Conservation (phyloP, 2,113 vertebrate genomes). For the Pionites leucogaster region DNA sequence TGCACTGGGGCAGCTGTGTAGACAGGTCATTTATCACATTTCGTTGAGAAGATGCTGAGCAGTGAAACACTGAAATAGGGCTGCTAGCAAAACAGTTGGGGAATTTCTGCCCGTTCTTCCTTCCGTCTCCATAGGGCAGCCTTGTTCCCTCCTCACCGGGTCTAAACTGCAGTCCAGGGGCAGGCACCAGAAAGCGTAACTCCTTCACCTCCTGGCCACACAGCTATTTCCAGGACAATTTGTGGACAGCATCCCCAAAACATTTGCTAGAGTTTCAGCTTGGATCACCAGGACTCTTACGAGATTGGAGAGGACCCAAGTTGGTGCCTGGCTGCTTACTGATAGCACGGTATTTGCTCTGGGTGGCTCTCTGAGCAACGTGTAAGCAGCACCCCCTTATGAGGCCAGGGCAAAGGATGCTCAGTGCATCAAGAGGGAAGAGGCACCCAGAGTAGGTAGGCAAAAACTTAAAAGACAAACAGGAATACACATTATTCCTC, state of each 20-base stretch:
- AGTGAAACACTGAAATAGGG: background rate
- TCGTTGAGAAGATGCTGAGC: background rate
- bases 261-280: background rate
- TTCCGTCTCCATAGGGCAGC: background rate
- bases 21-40: background rate
- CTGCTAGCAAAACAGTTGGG: background rate
- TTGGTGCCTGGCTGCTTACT: background rate
- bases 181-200: background rate
- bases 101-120: background rate
- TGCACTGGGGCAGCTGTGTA: rapidly evolving
- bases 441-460: background rate
- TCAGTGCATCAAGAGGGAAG: background rate
- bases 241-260: background rate
- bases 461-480: background rate
- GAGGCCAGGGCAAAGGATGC: background rate
- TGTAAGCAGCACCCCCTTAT: background rate
- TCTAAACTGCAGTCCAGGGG: background rate
- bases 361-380: background rate
- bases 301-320: background rate
- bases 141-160: background rate
- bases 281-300: background rate
- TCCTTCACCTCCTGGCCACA: background rate
- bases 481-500: background rate
- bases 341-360: background rate
- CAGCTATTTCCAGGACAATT: background rate